Percentiles rank a stretch among this genome's conserved stretches.
These are phyloP conservation scores for Bimastos eiseni DNA, from an alignment of 2,888 invertebrate species.

Conservation along the genomic window DNA sequence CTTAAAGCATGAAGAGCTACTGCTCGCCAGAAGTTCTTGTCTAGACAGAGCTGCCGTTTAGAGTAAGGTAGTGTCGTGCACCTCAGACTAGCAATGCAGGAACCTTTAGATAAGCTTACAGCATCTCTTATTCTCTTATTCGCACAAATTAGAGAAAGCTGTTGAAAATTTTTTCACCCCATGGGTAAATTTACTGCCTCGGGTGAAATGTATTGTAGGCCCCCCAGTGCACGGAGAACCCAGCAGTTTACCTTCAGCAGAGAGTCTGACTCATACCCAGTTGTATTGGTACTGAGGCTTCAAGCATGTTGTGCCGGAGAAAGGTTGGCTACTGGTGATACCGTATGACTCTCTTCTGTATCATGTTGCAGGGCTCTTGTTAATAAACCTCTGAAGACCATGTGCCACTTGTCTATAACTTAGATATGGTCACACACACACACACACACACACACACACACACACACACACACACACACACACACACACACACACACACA, in stretches of 20 bases:
- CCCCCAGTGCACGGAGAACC: background rate
- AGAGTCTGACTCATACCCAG: background rate
- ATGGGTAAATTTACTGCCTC: background rate
- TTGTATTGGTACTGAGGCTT: background rate
- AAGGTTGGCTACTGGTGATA: background rate
- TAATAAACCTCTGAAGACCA: background rate
- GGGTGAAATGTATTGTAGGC: background rate
- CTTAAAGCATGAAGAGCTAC: background rate
- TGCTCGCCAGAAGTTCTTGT: background rate
- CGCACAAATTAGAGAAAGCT: background rate
- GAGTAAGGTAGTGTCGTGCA: constrained; percentile 3
- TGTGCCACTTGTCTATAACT: constrained; percentile 1
- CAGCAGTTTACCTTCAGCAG: background rate
- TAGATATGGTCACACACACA: background rate
- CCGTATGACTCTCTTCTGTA: background rate
- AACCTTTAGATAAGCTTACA: background rate
- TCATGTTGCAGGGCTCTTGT: background rate
- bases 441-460: background rate
- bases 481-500: background rate
- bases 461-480: too few relatives aligned
- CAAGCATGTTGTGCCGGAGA: background rate
- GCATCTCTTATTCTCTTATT: background rate
- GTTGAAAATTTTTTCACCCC: background rate
- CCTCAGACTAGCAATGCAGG: background rate
- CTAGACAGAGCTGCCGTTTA: background rate